phyloP scores from a whole-genome alignment of 2,113 vertebrate genomes.

The Odontophorus gujanensis region DNA sequence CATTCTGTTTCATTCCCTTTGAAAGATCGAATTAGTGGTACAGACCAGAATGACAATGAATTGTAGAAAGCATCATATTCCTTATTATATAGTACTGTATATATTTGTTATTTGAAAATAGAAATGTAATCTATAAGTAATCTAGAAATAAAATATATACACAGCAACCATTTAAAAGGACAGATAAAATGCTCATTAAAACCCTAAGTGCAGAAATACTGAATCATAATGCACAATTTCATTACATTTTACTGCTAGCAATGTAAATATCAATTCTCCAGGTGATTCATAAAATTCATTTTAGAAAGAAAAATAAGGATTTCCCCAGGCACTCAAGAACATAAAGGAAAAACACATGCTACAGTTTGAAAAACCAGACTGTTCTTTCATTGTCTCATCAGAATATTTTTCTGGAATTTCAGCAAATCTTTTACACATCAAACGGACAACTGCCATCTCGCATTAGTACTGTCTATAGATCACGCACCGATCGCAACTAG shows the following conservation, averaged over 20 bases:
- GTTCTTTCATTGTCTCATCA: constrained; percentile 40
- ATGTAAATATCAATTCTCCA: constrained; percentile 70
- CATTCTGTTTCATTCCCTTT: constrained; percentile 12
- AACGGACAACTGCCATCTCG: constrained; percentile 11
- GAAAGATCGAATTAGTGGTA: constrained; percentile 52
- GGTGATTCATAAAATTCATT: constrained; percentile 74
- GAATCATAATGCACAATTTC: constrained; percentile 72
- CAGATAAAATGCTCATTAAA: constrained; percentile 72
- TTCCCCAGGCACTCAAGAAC: constrained; percentile 51
- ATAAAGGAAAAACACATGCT: constrained; percentile 64
- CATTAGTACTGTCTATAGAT: not conserved
- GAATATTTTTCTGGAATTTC: constrained; percentile 48
- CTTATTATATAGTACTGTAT: constrained; percentile 26
- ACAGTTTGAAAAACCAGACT: constrained; percentile 18
- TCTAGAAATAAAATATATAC: constrained; percentile 71
- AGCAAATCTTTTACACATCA: constrained; percentile 48
- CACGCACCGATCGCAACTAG: not conserved
- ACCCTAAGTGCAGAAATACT: constrained; percentile 73
- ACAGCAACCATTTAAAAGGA: constrained; percentile 57
- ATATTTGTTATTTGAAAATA: constrained; percentile 61
- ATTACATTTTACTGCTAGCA: constrained; percentile 67
- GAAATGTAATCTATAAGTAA: constrained; percentile 66
- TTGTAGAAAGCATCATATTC: constrained; percentile 30
- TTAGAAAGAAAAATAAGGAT: constrained; percentile 51
- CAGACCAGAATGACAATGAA: constrained; percentile 22